These are phyloP conservation scores for Fratercula arctica DNA, from an alignment of 2,797 vertebrate genomes.

Conservation along the genomic window DNA sequence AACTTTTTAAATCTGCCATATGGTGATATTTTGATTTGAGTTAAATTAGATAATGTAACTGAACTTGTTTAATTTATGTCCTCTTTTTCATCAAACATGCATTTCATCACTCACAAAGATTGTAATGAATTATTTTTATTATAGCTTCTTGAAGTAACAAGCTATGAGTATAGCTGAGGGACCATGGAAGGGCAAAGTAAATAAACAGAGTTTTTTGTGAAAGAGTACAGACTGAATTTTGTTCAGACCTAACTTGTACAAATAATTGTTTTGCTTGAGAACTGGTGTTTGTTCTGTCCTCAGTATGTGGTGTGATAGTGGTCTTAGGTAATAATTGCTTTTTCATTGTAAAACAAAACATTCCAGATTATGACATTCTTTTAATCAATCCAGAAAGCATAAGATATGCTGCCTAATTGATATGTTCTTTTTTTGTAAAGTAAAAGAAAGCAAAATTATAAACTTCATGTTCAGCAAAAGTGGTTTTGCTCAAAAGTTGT, in stretches of 20 bases:
- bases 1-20: neutral
- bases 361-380: neutral
- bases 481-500: neutral
- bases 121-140: constrained; percentile 33
- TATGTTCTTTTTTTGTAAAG: neutral
- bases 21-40: neutral
- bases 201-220: neutral
- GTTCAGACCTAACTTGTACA: neutral
- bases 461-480: neutral
- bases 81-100: neutral
- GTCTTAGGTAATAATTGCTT: neutral
- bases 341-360: neutral
- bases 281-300: neutral
- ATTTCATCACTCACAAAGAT: neutral
- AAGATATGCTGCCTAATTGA: neutral
- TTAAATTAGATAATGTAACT: neutral
- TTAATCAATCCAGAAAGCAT: neutral
- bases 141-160: neutral
- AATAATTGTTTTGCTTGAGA: neutral
- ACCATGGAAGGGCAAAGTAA: neutral
- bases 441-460: neutral
- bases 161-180: neutral
- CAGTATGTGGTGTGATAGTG: neutral
- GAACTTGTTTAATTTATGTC: constrained; percentile 5
- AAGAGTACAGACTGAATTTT: neutral